A percentile compares a stretch with the other conserved stretches of the same genome.
These are phyloP conservation scores for Mastomys natalensis DNA, from an alignment of 2,113 vertebrate genomes.

Conservation along the genomic window DNA sequence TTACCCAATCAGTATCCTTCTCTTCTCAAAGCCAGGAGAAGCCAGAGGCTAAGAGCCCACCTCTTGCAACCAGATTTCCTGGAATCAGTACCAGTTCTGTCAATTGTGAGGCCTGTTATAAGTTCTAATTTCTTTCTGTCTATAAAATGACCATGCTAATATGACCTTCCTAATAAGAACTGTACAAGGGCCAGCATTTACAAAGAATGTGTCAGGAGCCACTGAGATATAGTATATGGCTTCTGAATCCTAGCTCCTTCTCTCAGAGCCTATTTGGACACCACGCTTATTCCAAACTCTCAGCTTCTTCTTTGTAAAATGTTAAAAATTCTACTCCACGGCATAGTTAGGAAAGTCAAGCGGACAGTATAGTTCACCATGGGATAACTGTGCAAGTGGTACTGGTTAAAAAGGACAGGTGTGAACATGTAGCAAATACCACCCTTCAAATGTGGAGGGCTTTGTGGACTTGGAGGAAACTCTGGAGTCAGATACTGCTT, in stretches of 20 bases:
- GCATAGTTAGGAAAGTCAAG: not conserved
- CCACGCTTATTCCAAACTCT: not conserved
- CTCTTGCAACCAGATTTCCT: not conserved
- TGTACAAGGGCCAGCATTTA: not conserved
- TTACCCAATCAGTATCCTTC: not conserved
- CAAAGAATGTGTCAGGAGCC: not conserved
- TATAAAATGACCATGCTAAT: not conserved
- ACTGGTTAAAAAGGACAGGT: not conserved
- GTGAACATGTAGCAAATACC: not conserved
- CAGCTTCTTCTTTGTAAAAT: constrained; percentile 43
- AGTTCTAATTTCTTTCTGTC: not conserved
- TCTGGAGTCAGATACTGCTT: not conserved
- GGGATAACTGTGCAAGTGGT: not conserved
- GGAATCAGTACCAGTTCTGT: not conserved
- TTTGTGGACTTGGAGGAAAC: not conserved
- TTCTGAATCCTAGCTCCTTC: not conserved
- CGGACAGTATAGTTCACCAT: not conserved
- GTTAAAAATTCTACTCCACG: not conserved
- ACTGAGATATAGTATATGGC: not conserved
- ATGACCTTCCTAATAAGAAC: not conserved
- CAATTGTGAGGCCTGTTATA: not conserved
- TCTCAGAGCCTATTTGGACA: not conserved
- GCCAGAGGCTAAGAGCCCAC: not conserved
- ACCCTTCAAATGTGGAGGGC: not conserved
- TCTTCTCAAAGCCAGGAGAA: not conserved